Percentiles rank a stretch among this genome's conserved stretches.
Evolutionary conservation across 2,113 vertebrate species (phyloP).

Genomic region (Maccullochella peelii): DNA sequence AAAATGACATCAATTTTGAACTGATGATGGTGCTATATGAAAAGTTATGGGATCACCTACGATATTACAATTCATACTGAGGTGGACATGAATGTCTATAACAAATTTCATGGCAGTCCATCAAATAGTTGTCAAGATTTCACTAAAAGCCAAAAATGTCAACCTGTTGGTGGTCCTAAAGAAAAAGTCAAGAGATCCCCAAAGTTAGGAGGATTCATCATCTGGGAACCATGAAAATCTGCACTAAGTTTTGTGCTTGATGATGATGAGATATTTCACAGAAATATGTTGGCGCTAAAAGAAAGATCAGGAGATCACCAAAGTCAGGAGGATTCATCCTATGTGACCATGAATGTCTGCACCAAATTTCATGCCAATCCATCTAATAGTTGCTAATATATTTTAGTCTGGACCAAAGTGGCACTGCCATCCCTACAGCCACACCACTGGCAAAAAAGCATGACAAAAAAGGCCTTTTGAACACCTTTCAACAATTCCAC

Average conservation of each 20-base stretch:
- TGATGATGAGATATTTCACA: neutral
- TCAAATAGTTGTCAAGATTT: neutral
- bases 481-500: slow-evolving; percentile 19
- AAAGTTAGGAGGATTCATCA: neutral
- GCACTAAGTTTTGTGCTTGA: neutral
- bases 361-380: neutral
- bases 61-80: neutral
- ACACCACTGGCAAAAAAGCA: accelerated
- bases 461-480: neutral
- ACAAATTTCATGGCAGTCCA: neutral
- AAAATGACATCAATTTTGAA: neutral
- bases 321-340: neutral
- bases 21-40: neutral
- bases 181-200: neutral
- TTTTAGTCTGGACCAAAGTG: neutral
- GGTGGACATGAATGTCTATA: neutral
- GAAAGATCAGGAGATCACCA: neutral
- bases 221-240: neutral
- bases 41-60: too few relatives aligned
- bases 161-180: neutral
- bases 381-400: neutral
- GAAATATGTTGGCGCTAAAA: neutral
- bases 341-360: neutral
- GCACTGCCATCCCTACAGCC: neutral
- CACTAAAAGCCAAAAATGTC: neutral